Evolutionary conservation across 2,113 vertebrate genomes (phyloP).

Genomic region (Piliocolobus tephrosceles): DNA sequence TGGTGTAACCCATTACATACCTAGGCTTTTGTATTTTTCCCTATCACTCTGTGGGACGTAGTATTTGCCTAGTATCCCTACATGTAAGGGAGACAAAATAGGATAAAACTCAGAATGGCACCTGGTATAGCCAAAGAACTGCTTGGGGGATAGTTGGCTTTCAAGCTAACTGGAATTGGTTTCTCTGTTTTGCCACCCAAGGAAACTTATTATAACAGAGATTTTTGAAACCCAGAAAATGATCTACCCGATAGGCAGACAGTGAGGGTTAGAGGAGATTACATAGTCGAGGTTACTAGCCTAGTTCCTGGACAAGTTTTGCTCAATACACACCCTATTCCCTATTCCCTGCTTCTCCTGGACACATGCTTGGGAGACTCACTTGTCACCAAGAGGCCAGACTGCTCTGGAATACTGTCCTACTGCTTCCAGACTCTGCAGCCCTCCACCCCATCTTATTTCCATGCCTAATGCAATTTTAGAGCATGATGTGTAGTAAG

Average conservation of each 20-base stretch:
- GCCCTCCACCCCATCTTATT: conserved; percentile 23
- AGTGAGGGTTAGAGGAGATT: background rate
- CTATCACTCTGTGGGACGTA: too few relatives aligned
- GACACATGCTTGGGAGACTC: background rate
- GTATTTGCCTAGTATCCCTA: background rate
- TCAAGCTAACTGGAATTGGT: background rate
- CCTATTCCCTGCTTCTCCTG: background rate
- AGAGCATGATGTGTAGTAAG: background rate
- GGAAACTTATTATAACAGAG: background rate
- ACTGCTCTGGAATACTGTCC: background rate
- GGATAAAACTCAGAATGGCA: background rate
- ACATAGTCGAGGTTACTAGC: too few relatives aligned
- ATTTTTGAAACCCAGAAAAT: background rate
- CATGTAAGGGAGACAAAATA: background rate
- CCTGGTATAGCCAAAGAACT: background rate
- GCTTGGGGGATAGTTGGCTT: background rate
- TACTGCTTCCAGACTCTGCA: background rate
- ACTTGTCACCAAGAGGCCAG: background rate
- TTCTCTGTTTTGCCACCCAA: background rate
- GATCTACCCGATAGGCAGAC: background rate
- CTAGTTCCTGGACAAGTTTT: background rate
- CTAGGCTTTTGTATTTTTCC: background rate
- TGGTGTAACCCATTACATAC: too few relatives aligned
- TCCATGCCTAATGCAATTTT: conserved; percentile 60
- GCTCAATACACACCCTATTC: rapidly evolving